Evolutionary conservation across 1,140 invertebrate genomes (phyloP).

Genomic region (Zaprionus taronus): DNA sequence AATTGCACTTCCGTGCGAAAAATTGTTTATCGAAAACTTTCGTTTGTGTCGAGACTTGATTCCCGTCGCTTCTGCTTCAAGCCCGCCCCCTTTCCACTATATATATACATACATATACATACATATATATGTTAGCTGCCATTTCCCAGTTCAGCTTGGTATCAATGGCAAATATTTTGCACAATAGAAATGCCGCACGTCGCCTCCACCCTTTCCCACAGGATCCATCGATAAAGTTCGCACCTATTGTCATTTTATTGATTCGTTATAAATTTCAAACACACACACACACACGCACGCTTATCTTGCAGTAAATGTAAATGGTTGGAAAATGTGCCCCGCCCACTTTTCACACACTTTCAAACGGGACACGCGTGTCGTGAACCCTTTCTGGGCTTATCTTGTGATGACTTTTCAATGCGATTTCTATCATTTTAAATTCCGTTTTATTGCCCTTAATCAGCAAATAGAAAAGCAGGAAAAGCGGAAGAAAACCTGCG

Average conservation of each 20-base stretch:
- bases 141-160: slow-evolving; percentile 7
- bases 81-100: not conserved
- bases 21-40: slow-evolving; percentile 82
- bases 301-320: slow-evolving; percentile 80
- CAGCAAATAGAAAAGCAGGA: slow-evolving; percentile 53
- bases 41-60: slow-evolving; percentile 17
- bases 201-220: not conserved
- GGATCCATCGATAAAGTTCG: slow-evolving; percentile 70
- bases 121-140: not conserved
- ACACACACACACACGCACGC: slow-evolving; percentile 46
- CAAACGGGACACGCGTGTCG: slow-evolving; percentile 30
- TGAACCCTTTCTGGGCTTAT: slow-evolving; percentile 72
- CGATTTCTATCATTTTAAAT: slow-evolving; percentile 80
- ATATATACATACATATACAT: slow-evolving; percentile 1
- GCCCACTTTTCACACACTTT: slow-evolving; percentile 41
- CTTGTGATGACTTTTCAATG: slow-evolving; percentile 65
- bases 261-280: slow-evolving; percentile 80
- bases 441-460: slow-evolving; percentile 72
- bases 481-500: not conserved
- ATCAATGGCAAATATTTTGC: slow-evolving; percentile 44
- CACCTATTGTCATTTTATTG: slow-evolving; percentile 83
- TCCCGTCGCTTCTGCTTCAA: not conserved
- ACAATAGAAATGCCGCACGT: slow-evolving; percentile 61
- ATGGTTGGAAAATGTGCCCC: slow-evolving; percentile 73
- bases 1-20: slow-evolving; percentile 83